A percentile compares a stretch with the other conserved stretches of the same genome.
Conservation (phyloP, 2,888 invertebrate species). For the Coenonympha arcania region DNA sequence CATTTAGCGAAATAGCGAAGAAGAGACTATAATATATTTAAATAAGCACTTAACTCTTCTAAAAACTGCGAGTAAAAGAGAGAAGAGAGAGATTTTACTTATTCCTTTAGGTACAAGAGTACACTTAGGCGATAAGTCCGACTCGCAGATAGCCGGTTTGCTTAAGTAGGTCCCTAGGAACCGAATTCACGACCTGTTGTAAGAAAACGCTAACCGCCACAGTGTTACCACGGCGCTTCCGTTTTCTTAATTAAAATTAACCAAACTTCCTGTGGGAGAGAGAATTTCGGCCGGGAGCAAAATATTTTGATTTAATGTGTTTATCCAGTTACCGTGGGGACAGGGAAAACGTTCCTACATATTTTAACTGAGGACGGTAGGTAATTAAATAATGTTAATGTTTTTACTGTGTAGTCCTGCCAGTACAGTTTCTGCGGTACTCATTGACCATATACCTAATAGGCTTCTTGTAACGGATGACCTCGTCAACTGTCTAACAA, state of each 20-base stretch:
- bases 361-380: not conserved
- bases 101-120: too few species aligned
- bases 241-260: constrained; percentile 24
- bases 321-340: not conserved
- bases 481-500: too few species aligned
- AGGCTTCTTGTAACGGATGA: too few species aligned
- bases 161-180: too few species aligned
- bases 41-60: too few species aligned
- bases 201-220: not conserved
- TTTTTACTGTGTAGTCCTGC: not conserved
- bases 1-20: too few species aligned
- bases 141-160: too few species aligned
- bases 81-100: too few species aligned
- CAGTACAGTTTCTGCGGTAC: not conserved
- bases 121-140: too few species aligned
- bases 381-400: constrained; percentile 1
- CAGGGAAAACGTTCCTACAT: constrained; percentile 3
- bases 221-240: not conserved
- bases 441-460: too few species aligned
- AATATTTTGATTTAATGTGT: constrained; percentile 14
- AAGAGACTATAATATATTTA: too few species aligned
- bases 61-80: too few species aligned
- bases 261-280: constrained; percentile 21
- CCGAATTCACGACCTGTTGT: not conserved
- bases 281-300: constrained; percentile 15